These are phyloP conservation scores for Semaprochilodus insignis DNA, from an alignment of 2,797 vertebrate genomes.

Conservation along the genomic window DNA sequence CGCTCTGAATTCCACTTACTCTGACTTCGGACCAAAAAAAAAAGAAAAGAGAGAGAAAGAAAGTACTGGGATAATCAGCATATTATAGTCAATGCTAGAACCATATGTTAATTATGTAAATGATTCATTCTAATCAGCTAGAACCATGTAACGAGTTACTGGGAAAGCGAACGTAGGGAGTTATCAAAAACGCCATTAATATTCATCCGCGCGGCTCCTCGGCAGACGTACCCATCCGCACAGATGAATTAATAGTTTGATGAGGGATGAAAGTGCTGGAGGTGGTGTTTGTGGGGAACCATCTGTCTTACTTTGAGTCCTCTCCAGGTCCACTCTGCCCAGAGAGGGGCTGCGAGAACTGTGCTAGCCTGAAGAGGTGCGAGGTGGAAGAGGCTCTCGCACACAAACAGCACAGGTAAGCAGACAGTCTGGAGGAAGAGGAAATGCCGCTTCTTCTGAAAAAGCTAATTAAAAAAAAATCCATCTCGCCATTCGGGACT, in stretches of 20 bases:
- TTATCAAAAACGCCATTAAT: slow-evolving; percentile 98
- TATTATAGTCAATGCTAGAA: slow-evolving; percentile 93
- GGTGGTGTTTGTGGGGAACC: slow-evolving; percentile 86
- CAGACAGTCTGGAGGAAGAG: background rate
- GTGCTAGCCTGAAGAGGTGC: slow-evolving; percentile 39
- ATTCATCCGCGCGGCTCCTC: slow-evolving; percentile 88
- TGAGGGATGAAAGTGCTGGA: slow-evolving; percentile 93
- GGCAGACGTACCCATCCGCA: slow-evolving; percentile 87
- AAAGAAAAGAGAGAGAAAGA: slow-evolving; percentile 49
- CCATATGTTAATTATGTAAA: slow-evolving; percentile 99
- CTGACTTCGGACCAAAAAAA: slow-evolving; percentile 83
- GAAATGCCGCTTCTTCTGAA: background rate
- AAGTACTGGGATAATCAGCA: slow-evolving; percentile 89
- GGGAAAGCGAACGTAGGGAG: slow-evolving; percentile 91
- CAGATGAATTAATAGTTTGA: slow-evolving; percentile 95
- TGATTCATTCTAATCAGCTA: slow-evolving; percentile 97
- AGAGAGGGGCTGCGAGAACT: slow-evolving; percentile 56
- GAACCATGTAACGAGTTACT: slow-evolving; percentile 94
- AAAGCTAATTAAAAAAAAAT: background rate
- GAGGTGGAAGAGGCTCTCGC: background rate
- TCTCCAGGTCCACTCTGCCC: slow-evolving; percentile 71
- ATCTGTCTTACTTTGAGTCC: slow-evolving; percentile 86
- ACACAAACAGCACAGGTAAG: slow-evolving; percentile 14
- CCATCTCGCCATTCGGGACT: background rate
- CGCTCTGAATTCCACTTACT: slow-evolving; percentile 89